Evolutionary conservation across 2,888 invertebrate genomes (phyloP).

Genomic region (Perizoma flavofasciatum): DNA sequence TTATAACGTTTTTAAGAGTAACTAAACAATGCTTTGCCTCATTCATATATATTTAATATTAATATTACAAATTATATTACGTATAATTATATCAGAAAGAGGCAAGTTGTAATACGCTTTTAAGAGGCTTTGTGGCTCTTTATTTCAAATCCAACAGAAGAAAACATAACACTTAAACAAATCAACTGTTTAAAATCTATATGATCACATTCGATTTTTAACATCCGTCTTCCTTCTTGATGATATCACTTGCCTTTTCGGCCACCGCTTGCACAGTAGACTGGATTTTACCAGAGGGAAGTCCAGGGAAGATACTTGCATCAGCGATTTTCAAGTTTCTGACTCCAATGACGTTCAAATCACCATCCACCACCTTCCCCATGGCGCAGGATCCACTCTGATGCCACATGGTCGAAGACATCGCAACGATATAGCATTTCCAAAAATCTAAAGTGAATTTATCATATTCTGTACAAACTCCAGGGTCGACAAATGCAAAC

Average conservation of each 20-base stretch:
- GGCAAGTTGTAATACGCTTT: too few species aligned
- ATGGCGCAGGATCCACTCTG: constrained; percentile 40
- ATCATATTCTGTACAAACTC: constrained; percentile 10
- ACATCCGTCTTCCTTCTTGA: constrained; percentile 17
- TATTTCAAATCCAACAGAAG: too few species aligned
- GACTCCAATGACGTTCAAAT: constrained; percentile 32
- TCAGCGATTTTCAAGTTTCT: constrained; percentile 36
- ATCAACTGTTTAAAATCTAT: too few species aligned
- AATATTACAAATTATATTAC: too few species aligned
- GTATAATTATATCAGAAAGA: too few species aligned
- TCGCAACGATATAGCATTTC: constrained; percentile 37
- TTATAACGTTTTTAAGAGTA: too few species aligned
- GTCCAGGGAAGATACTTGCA: constrained; percentile 32
- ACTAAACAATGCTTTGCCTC: too few species aligned
- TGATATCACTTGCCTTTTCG: constrained; percentile 35
- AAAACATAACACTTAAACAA: too few species aligned
- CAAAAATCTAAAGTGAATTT: constrained; percentile 31
- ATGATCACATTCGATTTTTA: too few species aligned
- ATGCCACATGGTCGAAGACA: constrained; percentile 45
- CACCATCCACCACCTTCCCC: constrained; percentile 39
- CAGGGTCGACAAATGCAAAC: constrained; percentile 27
- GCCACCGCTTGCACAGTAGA: constrained; percentile 32
- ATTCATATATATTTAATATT: too few species aligned
- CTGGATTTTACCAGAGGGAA: constrained; percentile 34
- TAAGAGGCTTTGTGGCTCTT: too few species aligned